Evolutionary conservation across 2,888 invertebrate species (phyloP), one percentile per base, ranked within the genome.

Genomic region (Crepidodera aurea): DNA sequence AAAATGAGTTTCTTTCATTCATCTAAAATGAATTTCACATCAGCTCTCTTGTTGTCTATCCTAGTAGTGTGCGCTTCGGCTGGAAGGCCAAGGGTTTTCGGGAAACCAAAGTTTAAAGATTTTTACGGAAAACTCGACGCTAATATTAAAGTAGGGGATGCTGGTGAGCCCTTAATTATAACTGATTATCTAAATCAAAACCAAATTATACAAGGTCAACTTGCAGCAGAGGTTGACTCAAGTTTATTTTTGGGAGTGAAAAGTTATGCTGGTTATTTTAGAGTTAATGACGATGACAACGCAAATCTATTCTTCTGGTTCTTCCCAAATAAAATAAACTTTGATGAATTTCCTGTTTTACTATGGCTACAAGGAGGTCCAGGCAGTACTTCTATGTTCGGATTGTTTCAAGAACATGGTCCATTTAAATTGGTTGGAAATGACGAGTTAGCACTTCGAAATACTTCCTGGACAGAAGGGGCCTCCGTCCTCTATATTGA

Each of bases 291-390:
- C 67, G 79, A 83, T 0, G 88, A 83, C 73, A 86, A 90, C 68
- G 91, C 92, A 0, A 93, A 93, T 74, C 85, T 91, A 79, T 94
- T 93, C 81, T 92, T 94, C 79, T 94, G 94, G 94, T 94, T 90
- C 75, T 93, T 94, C 76, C 93, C 92, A 0, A 88, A 92, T 0
- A 77, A 83, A 72, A 81, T 82, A 0, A 51, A 69, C 22, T 59
- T 39, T 39, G 81, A 82, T 62, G 78, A 82, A 39, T 89, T 90
- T 1, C 91, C 91, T 0, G 88, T 93, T 0, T 79, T 92, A 0
- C 80, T 93, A 4, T 93, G 93, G 93, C 82, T 93, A 0, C 91
- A 93, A 78, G 93, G 93, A 22, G 93, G 93, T 0, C 93, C 93
- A 0, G 92, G 92, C 0, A 89, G 89, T 0, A 84, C 89, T 0